phyloP scores from a whole-genome alignment of 2,888 invertebrate genomes.

The Pristionchus arcanus region DNA sequence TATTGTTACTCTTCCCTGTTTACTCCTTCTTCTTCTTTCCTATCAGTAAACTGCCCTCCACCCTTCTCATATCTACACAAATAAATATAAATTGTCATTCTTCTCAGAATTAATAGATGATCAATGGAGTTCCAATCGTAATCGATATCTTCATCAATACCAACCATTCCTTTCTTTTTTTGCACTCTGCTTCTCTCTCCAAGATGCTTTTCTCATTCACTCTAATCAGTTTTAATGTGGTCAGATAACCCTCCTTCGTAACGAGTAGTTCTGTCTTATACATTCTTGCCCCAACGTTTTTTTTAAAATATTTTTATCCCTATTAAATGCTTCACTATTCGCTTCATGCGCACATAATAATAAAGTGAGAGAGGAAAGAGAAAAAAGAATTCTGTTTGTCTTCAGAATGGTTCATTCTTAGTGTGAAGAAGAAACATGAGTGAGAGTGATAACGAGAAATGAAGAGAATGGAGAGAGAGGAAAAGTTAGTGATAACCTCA shows the following conservation, averaged over 20 bases:
- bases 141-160: neutral
- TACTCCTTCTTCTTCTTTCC: conserved; percentile 17
- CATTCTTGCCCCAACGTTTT: neutral
- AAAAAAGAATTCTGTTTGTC: conserved; percentile 22
- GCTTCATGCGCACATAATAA: conserved; percentile 1
- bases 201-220: neutral
- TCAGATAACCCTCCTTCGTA: neutral
- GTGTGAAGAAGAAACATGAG: conserved; percentile 33
- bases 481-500: conserved; percentile 21
- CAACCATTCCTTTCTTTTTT: neutral
- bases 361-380: conserved; percentile 13
- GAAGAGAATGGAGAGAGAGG: conserved; percentile 20
- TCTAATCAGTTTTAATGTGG: neutral
- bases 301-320: too few relatives aligned
- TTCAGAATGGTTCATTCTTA: neutral
- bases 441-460: neutral
- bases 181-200: neutral
- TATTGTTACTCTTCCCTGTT: neutral
- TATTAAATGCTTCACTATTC: neutral
- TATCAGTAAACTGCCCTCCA: neutral
- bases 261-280: neutral
- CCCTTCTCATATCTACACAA: neutral
- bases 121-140: neutral
- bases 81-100: neutral
- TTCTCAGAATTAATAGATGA: neutral